Percentiles rank a stretch among this genome's conserved stretches.
Conservation (phyloP, 2,888 invertebrate genomes). For the Ctenicera cuprea region DNA sequence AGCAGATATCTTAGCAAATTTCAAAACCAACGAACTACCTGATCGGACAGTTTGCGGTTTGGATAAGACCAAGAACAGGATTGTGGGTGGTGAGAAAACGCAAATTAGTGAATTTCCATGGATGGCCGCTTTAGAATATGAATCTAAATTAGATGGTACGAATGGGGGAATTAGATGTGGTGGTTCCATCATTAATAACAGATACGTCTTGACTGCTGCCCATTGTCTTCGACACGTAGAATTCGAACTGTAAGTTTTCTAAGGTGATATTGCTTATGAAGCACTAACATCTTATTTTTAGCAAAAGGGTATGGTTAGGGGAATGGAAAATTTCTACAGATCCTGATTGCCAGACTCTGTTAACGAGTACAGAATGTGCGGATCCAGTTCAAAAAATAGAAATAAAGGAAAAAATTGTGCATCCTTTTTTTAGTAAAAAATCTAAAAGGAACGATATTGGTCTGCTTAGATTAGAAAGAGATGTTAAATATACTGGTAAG, state of each 20-base stretch:
- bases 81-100: constrained; percentile 64
- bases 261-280: neutral
- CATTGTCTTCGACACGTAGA: constrained; percentile 64
- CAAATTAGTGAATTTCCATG: constrained; percentile 72
- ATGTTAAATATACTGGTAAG: constrained; percentile 59
- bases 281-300: constrained; percentile 54
- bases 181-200: constrained; percentile 71
- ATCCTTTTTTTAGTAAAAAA: neutral
- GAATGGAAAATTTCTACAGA: constrained; percentile 72
- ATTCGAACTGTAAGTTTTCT: neutral
- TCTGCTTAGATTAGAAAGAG: constrained; percentile 72
- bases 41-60: constrained; percentile 36
- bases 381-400: constrained; percentile 12
- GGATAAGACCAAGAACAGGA: constrained; percentile 34
- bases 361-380: constrained; percentile 60
- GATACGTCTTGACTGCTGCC: constrained; percentile 72
- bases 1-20: constrained; percentile 5
- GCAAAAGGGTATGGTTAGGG: constrained; percentile 67
- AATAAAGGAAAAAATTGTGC: constrained; percentile 14
- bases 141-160: constrained; percentile 36
- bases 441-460: constrained; percentile 64
- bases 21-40: neutral
- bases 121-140: constrained; percentile 71
- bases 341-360: constrained; percentile 62
- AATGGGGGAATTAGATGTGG: constrained; percentile 65